phyloP scores from a whole-genome alignment of 2,888 invertebrate genomes.

The Mylabris sibirica region DNA sequence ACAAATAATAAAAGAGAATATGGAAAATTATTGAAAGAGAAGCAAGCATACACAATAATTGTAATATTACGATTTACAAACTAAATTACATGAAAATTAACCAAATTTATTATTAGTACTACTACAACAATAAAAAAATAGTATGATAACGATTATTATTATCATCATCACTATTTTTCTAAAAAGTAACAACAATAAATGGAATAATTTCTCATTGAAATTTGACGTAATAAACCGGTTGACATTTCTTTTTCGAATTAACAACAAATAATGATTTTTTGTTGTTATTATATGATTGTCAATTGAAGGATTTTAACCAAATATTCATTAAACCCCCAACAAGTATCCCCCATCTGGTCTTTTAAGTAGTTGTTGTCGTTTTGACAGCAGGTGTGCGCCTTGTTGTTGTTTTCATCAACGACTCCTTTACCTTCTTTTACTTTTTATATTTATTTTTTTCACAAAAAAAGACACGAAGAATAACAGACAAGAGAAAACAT shows the following conservation, averaged over 20 bases:
- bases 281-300: no score
- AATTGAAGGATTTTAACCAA: no score
- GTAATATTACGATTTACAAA: no score
- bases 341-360: constrained; percentile 7
- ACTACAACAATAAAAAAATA: no score
- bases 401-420: constrained; percentile 9
- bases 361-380: background rate
- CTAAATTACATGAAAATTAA: no score
- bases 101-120: no score
- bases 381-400: constrained; percentile 29
- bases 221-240: background rate
- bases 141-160: no score
- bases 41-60: no score
- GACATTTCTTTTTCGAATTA: no score
- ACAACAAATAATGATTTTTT: no score
- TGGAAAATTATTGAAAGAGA: no score
- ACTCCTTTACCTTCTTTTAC: constrained; percentile 21
- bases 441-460: background rate
- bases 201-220: background rate
- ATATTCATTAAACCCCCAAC: background rate
- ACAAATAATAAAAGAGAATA: background rate
- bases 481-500: constrained; percentile 18
- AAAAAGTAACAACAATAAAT: background rate
- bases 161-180: no score
- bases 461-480: background rate